Base-by-base conservation (phyloP, 2,113 vertebrate species). In the Caranx ignobilis region DNA sequence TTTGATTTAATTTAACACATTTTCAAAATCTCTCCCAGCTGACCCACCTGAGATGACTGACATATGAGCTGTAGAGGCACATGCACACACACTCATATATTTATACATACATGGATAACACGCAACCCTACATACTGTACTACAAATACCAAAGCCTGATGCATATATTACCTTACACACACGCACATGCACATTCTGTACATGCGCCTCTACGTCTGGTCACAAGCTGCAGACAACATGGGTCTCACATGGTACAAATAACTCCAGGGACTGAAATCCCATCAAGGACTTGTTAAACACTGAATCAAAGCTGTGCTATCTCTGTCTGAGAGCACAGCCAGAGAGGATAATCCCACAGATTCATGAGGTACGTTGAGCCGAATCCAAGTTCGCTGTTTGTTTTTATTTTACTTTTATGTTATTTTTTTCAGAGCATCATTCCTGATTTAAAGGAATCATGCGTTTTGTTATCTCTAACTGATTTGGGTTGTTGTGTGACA, bases 201-300 rank as follows among this genome's bases (percentile, higher is more conserved):
- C 75, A 75, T 86, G 77, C 34, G 48, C 78, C 87, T 84, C 82
- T 86, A 79, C n/a, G 59, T 64, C 50, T 63, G 77, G 56, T 83
- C 59, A 71, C 69, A 85, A 55, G 64, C 75, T 67, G 16, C 59
- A 79, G 71, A 72, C 66, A 63, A 37, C 45, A 41, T 1, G 31
- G 72, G 72, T 86, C 82, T 78, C 45, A 34, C 47, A 64, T 13
- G 71, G 81, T 88, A 85, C 82, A 74, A 65, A 80, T 37, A 75
- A 84, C 59, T 67, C 26, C 32, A 84, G 80, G 66, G 79, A 88
- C 82, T 85, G 32, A 84, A 65, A 82, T 61, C 84, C 82, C 86
- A 77, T 83, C 77, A 90, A 77, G 86, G 86, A 91, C 86, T 88
- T 75, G 32, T 79, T 63, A 16, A 66, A 77, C 52, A 73, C 77